Evolutionary conservation across 2,888 invertebrate species (phyloP).

Genomic region (Napeogenes sylphis): DNA sequence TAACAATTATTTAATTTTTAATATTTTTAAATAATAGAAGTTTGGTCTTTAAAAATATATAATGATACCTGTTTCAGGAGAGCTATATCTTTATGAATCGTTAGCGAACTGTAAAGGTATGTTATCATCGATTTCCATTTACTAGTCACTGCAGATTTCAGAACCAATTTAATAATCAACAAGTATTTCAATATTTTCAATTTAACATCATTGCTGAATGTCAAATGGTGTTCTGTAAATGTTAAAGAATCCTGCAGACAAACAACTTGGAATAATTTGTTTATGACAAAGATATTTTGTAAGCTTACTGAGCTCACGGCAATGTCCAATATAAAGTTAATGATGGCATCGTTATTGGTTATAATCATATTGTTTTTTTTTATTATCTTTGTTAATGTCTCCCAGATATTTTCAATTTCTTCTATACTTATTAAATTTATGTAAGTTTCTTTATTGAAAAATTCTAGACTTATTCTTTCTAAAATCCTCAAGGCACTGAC

Average conservation of each 20-base stretch:
- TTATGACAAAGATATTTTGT: constrained; percentile 35
- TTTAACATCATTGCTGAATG: constrained; percentile 41
- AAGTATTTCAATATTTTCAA: constrained; percentile 48
- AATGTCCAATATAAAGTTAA: constrained; percentile 44
- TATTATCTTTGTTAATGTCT: constrained; percentile 43
- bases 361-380: constrained; percentile 41
- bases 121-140: constrained; percentile 43
- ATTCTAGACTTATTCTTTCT: constrained; percentile 40
- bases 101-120: constrained; percentile 39
- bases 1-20: constrained; percentile 25
- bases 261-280: constrained; percentile 44
- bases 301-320: constrained; percentile 43
- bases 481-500: constrained; percentile 48
- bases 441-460: constrained; percentile 14
- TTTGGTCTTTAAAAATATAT: background rate
- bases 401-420: constrained; percentile 38
- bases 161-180: constrained; percentile 40
- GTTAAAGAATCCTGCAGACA: constrained; percentile 45
- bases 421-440: constrained; percentile 35
- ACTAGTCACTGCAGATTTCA: constrained; percentile 42
- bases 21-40: background rate
- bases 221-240: constrained; percentile 39
- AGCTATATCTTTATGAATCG: constrained; percentile 41
- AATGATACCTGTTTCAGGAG: constrained; percentile 42
- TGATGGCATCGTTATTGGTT: constrained; percentile 36